Percentiles rank a stretch among this genome's conserved stretches.
Conservation (phyloP, 2,797 vertebrate genomes). For the Tenualosa thibaudeaui region DNA sequence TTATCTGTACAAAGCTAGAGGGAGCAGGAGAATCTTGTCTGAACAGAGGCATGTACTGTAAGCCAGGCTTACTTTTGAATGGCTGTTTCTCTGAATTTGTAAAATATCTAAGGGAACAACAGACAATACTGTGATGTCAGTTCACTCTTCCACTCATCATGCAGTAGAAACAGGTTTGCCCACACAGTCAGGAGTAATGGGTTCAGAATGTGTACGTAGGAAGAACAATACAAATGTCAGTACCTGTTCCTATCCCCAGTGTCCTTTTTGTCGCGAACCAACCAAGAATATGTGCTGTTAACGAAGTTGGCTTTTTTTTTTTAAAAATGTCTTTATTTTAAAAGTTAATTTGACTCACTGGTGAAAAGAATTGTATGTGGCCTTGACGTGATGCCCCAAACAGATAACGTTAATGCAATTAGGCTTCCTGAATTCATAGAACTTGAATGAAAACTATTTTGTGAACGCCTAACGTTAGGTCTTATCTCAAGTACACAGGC, state of each 20-base stretch:
- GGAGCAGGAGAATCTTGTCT: background rate
- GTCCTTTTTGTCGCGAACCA: background rate
- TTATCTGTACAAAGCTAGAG: background rate
- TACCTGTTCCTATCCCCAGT: background rate
- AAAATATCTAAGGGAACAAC: conserved; percentile 7
- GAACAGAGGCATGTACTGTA: conserved; percentile 19
- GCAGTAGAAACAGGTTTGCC: conserved; percentile 14
- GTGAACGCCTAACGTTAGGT: background rate
- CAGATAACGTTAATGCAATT: background rate
- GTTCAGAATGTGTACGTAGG: conserved; percentile 5
- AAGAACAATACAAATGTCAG: background rate
- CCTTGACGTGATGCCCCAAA: background rate
- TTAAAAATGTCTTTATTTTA: background rate
- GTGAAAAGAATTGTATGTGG: background rate
- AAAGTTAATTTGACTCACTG: background rate
- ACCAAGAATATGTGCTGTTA: background rate
- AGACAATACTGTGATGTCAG: conserved; percentile 1
- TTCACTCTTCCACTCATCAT: background rate
- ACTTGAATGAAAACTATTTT: background rate
- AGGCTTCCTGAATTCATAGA: background rate
- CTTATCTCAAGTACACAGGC: background rate
- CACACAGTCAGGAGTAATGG: background rate
- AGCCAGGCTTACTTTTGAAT: conserved; percentile 7
- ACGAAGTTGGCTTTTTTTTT: background rate
- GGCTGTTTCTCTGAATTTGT: conserved; percentile 9